A percentile compares a stretch with the other conserved stretches of the same genome.
These are phyloP conservation scores for Chrysaora quinquecirrha DNA, from an alignment of 30 jellyfish, hydroid and myxozoan genomes.

Conservation along the genomic window DNA sequence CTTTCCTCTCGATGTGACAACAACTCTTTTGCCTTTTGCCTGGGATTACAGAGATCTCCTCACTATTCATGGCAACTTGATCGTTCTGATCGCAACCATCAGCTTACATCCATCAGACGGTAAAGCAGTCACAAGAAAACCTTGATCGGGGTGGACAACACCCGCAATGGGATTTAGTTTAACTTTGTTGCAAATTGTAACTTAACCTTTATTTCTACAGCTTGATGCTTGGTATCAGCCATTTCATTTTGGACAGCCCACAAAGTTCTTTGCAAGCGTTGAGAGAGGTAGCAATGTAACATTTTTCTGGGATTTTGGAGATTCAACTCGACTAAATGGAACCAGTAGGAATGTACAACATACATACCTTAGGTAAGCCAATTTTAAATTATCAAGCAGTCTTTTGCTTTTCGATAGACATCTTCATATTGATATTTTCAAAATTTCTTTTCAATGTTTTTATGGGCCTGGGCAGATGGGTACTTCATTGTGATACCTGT, in stretches of 20 bases:
- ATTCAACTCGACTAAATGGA: not conserved
- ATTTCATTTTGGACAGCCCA: conserved; percentile 55
- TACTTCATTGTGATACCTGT: not conserved
- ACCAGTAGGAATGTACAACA: conserved; percentile 19
- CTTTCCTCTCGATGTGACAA: too few relatives aligned
- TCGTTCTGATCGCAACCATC: too few relatives aligned
- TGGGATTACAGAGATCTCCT: too few relatives aligned
- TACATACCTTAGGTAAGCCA: conserved; percentile 34
- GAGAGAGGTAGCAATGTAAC: conserved; percentile 54
- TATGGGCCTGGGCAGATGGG: not conserved
- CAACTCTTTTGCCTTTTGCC: too few relatives aligned
- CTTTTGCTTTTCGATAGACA: too few relatives aligned
- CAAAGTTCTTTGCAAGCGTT: conserved; percentile 41
- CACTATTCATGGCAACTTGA: too few relatives aligned
- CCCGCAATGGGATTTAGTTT: too few relatives aligned
- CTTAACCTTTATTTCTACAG: conserved; percentile 12
- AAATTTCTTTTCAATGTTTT: not conserved
- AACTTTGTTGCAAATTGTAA: too few relatives aligned
- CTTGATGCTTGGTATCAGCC: conserved; percentile 46
- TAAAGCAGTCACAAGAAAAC: too few relatives aligned
- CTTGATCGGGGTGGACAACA: too few relatives aligned
- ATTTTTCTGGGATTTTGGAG: conserved; percentile 66
- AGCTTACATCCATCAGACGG: too few relatives aligned
- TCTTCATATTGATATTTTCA: not conserved
- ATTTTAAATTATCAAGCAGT: not conserved